Percentiles rank a stretch among this genome's conserved stretches.
These are phyloP conservation scores for Lymantria dispar DNA, from an alignment of 2,888 invertebrate genomes.

Conservation along the genomic window DNA sequence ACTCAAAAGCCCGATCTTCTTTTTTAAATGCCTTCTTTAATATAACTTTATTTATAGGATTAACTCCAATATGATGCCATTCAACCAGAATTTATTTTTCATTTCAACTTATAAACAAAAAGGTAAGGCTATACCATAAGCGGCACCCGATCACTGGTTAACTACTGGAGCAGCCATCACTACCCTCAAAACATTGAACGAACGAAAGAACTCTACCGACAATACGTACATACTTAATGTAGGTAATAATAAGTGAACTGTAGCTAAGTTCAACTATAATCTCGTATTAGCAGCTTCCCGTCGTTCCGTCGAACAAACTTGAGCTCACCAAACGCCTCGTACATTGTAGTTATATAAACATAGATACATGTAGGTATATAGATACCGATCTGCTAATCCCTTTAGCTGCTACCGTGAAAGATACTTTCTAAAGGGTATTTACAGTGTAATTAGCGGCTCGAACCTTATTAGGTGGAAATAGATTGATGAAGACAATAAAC, in stretches of 20 bases:
- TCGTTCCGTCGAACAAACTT: conserved; percentile 12
- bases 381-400: conserved; percentile 26
- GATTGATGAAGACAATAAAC: conserved; percentile 32
- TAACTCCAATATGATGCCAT: too few species aligned
- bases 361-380: neutral
- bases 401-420: conserved; percentile 31
- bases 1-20: too few species aligned
- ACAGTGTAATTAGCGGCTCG: conserved; percentile 30
- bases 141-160: too few species aligned
- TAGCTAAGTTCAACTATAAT: conserved; percentile 13
- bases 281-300: conserved; percentile 36
- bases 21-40: too few species aligned
- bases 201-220: too few species aligned
- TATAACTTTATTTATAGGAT: too few species aligned
- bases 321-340: conserved; percentile 12
- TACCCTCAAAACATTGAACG: too few species aligned
- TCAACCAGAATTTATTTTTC: too few species aligned
- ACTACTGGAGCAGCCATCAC: too few species aligned
- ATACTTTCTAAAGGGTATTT: conserved; percentile 28
- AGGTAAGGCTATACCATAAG: too few species aligned
- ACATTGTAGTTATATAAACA: neutral
- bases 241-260: neutral
- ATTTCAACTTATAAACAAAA: too few species aligned
- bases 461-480: conserved; percentile 32
- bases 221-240: too few species aligned